Evolutionary conservation across 2,888 invertebrate genomes (phyloP).

Genomic region (Drosophila cognata): DNA sequence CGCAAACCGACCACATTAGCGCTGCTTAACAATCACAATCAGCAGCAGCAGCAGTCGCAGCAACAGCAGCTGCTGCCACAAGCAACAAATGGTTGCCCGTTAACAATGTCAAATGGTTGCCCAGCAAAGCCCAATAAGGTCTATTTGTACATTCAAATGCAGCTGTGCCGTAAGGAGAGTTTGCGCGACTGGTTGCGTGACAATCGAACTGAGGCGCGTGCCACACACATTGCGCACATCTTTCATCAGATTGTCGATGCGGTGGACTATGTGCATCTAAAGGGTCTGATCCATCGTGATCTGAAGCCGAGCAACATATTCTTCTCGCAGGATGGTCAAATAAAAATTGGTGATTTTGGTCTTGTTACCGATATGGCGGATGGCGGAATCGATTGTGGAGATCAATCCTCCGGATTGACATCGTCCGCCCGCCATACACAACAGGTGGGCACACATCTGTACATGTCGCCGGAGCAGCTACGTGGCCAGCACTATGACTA

Average conservation of each 20-base stretch:
- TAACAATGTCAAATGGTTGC: constrained; percentile 41
- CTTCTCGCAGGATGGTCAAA: constrained; percentile 94
- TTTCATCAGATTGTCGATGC: constrained; percentile 97
- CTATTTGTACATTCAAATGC: constrained; percentile 99
- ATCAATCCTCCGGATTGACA: constrained; percentile 76
- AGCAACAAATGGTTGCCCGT: constrained; percentile 26
- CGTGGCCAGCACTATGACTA: constrained; percentile 91
- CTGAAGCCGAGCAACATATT: constrained; percentile 97
- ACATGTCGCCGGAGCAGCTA: constrained; percentile 99
- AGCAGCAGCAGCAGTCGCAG: constrained; percentile 25
- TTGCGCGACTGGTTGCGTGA: constrained; percentile 95
- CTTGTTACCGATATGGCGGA: constrained; percentile 95
- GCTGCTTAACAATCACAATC: constrained; percentile 58
- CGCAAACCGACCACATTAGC: constrained; percentile 83
- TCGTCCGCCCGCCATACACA: constrained; percentile 87
- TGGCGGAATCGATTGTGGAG: constrained; percentile 78
- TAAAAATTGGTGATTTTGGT: constrained; percentile 99
- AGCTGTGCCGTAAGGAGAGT: constrained; percentile 94
- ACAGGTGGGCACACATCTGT: constrained; percentile 94
- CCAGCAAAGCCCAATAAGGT: constrained; percentile 85
- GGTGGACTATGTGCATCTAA: constrained; percentile 97
- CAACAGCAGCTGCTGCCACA: constrained; percentile 18
- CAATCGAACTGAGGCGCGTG: constrained; percentile 86
- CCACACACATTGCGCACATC: constrained; percentile 87
- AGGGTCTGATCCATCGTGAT: constrained; percentile 97